Base-by-base conservation (phyloP, 2,113 vertebrate genomes). In the Mesocricetus auratus region DNA sequence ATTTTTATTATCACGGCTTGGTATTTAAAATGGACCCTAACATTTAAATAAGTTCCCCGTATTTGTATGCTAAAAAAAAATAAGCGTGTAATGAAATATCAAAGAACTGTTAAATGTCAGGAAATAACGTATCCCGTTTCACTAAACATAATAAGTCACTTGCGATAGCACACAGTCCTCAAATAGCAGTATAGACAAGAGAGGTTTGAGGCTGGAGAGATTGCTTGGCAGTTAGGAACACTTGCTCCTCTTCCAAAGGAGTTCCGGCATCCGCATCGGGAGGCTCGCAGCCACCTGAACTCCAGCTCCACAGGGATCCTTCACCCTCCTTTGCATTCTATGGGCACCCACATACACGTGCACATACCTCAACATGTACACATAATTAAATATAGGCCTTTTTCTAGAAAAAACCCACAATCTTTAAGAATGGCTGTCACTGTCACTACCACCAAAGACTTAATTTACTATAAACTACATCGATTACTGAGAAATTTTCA, bases 1-100 rank as follows among this genome's bases (percentile, higher is more conserved):
- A 93, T 81, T 78, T 83, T 87, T 78, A 90, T 78, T 31, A 86
- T 62, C 53, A 78, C 2, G 81, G 42, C 39, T n/a, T 77, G 81
- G 62, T 77, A 62, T 95, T 94, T 71, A 91, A 96, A 85, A 81
- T 81, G 78, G 53, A 62, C 71, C 31, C 89, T 94, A 94, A 91
- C 31, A 45, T 69, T 86, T 95, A 86, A 94, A n/a, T 71, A 87
- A 87, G n/a, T 87, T 73, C 26, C 53, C 77, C 21, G 16, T 71
- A 66, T 56, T 85, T 95, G 36, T 53, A 58, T 93, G 58, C 73
- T 90, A 60, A 91, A 92, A 60, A 91, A 92, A 77, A 92, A 19
- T 53, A 88, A 56, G 24, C 62, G 2, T 86, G 29, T 91, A 64
- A 83, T 89, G 26, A 89, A 92, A 90, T 75, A 86, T 31, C 47